These are phyloP conservation scores for Tetranychus truncatus DNA, from an alignment of 2,888 invertebrate genomes.

Conservation along the genomic window DNA sequence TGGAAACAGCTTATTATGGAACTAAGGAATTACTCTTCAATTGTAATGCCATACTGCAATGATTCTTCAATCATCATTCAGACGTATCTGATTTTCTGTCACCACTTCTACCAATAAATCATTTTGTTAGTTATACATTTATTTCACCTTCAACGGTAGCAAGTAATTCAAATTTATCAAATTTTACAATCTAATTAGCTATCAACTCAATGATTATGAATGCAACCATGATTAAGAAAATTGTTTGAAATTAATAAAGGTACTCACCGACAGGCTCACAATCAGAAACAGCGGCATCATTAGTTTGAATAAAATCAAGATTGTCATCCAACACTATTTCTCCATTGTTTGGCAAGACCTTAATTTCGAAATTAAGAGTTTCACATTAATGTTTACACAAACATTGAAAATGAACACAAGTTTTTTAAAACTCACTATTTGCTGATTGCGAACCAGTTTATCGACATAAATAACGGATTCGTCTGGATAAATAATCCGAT, in stretches of 20 bases:
- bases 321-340: neutral
- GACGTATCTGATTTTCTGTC: neutral
- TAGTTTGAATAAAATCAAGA: neutral
- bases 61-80: neutral
- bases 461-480: slow-evolving; percentile 1
- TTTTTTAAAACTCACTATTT: neutral
- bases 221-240: neutral
- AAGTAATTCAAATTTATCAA: too few relatives aligned
- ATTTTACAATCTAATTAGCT: too few relatives aligned
- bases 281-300: neutral
- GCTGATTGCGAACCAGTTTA: neutral
- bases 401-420: neutral
- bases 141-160: neutral
- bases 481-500: slow-evolving; percentile 2
- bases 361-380: neutral
- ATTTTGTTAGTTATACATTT: neutral
- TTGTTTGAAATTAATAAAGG: neutral
- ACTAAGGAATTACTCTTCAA: neutral
- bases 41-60: neutral
- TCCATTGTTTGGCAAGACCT: slow-evolving; percentile 9
- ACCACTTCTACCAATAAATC: neutral
- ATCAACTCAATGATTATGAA: too few relatives aligned
- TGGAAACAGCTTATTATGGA: neutral
- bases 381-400: too few relatives aligned
- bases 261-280: neutral